A percentile compares a stretch with the other conserved stretches of the same genome.
Evolutionary conservation across 2,113 vertebrate genomes (phyloP).

Genomic region (Athene noctua): DNA sequence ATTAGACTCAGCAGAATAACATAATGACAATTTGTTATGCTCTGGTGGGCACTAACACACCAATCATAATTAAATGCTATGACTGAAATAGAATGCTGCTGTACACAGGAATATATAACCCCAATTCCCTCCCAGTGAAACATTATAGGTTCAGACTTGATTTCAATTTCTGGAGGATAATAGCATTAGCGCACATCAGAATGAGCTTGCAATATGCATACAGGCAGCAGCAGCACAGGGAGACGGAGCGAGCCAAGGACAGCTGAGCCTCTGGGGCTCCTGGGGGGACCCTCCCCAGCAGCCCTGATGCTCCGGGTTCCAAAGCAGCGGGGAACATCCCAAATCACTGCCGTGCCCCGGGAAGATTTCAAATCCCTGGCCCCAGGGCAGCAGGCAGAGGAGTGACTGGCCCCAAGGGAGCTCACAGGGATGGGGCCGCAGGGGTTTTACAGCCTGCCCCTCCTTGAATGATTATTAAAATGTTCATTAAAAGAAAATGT

Average conservation of each 20-base stretch:
- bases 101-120: slow-evolving; percentile 85
- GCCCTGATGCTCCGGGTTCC: not conserved
- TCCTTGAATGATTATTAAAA: fast-evolving
- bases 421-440: fast-evolving
- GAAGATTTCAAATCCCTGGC: fast-evolving
- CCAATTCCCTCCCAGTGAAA: slow-evolving; percentile 85
- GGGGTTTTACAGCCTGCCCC: no score
- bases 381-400: not conserved
- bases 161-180: slow-evolving; percentile 86
- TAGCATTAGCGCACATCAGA: slow-evolving; percentile 77
- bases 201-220: slow-evolving; percentile 64
- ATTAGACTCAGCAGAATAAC: slow-evolving; percentile 96
- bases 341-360: fast-evolving
- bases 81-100: slow-evolving; percentile 86
- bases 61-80: slow-evolving; percentile 95
- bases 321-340: not conserved
- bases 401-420: fast-evolving
- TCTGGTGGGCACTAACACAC: slow-evolving; percentile 94
- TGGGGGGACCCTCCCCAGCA: not conserved
- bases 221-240: slow-evolving; percentile 47
- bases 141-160: slow-evolving; percentile 84
- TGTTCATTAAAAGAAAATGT: fast-evolving
- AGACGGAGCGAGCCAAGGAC: slow-evolving; percentile 18
- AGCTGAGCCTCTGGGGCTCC: not conserved
- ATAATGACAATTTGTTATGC: slow-evolving; percentile 97